Percentiles rank a stretch among this genome's conserved stretches.
These are phyloP conservation scores for Aphis craccivora DNA, from an alignment of 1,140 invertebrate genomes.

Conservation along the genomic window DNA sequence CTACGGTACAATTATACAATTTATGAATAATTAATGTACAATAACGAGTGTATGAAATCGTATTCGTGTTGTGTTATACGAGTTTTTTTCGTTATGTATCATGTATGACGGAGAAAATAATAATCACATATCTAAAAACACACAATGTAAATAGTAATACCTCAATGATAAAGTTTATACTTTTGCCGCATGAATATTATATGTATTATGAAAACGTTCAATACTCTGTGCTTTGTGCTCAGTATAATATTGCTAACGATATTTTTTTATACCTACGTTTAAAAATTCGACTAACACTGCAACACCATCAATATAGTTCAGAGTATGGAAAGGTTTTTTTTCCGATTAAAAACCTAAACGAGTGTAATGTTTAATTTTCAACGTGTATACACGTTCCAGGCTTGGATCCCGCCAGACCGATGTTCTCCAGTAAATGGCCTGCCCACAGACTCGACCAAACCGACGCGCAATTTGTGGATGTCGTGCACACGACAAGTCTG, in stretches of 20 bases:
- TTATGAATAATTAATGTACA: no score
- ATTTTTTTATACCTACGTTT: neutral
- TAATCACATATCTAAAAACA: neutral
- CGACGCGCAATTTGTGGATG: constrained; percentile 77
- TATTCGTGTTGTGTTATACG: no score
- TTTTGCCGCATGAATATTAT: no score
- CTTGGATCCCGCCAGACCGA: constrained; percentile 76
- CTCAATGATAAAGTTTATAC: neutral
- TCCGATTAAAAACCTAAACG: neutral
- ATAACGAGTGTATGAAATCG: no score
- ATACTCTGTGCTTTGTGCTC: no score
- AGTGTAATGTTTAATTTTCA: neutral
- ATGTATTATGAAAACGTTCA: no score
- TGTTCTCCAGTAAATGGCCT: constrained; percentile 69
- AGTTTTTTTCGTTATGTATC: no score
- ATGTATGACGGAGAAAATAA: no score
- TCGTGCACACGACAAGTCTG: constrained; percentile 75
- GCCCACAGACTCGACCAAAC: constrained; percentile 68
- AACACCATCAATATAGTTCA: neutral
- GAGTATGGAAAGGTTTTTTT: neutral
- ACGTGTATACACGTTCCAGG: constrained; percentile 63
- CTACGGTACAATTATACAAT: no score
- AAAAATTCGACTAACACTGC: neutral
- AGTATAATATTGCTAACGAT: neutral
- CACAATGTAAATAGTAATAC: neutral